Percentiles rank a stretch among this genome's conserved stretches.
phyloP scores from a whole-genome alignment of 1,140 invertebrate genomes.

The Drosophila carrolli region DNA sequence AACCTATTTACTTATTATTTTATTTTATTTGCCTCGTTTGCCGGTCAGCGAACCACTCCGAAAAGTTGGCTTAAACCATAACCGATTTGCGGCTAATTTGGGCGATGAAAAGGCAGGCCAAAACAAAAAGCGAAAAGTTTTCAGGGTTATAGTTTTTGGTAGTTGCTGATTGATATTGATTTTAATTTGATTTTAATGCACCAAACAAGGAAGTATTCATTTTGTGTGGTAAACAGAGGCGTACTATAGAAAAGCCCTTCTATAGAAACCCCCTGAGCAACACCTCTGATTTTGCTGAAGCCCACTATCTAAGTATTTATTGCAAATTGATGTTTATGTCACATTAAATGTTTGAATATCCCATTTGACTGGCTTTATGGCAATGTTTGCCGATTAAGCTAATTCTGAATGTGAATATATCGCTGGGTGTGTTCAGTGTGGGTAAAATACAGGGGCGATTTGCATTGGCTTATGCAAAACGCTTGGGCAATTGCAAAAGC shows the following conservation, averaged over 20 bases:
- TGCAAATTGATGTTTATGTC: constrained; percentile 50
- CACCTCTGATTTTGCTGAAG: constrained; percentile 4
- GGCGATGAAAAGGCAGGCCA: constrained; percentile 36
- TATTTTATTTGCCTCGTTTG: constrained; percentile 38
- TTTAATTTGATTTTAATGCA: constrained; percentile 53
- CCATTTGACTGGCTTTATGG: constrained; percentile 41
- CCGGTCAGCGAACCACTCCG: constrained; percentile 38
- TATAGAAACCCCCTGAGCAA: not conserved
- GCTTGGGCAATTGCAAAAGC: constrained; percentile 44
- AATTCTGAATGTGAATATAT: constrained; percentile 32
- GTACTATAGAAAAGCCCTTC: not conserved
- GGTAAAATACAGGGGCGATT: constrained; percentile 14
- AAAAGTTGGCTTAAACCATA: constrained; percentile 27
- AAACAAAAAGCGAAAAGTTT: constrained; percentile 33
- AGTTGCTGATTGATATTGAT: constrained; percentile 29
- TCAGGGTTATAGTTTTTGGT: constrained; percentile 25
- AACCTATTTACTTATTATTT: constrained; percentile 34
- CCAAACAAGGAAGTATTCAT: constrained; percentile 40
- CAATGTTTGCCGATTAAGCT: constrained; percentile 27
- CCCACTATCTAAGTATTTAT: constrained; percentile 2
- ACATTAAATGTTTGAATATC: constrained; percentile 31
- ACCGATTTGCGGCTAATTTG: constrained; percentile 41
- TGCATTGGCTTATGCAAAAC: constrained; percentile 69
- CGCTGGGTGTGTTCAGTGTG: constrained; percentile 9
- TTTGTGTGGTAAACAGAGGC: constrained; percentile 8